phyloP scores from a whole-genome alignment of 35 echinoderm and acorn worm species.

The Nesometra sesokonis region DNA sequence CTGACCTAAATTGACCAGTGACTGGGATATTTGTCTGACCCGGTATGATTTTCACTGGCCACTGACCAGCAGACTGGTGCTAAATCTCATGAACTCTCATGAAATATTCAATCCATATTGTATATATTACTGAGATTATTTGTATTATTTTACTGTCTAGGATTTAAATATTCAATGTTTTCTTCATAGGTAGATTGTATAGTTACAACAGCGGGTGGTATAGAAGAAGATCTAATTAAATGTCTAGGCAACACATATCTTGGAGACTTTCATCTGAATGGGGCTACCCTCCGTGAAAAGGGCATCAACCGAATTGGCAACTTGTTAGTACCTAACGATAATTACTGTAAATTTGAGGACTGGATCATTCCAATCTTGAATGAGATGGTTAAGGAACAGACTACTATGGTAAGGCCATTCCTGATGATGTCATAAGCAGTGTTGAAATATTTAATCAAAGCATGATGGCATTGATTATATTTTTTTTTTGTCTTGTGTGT shows the following conservation, averaged over 20 bases:
- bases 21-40: no score
- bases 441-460: no score
- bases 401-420: constrained; percentile 67
- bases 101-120: no score
- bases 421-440: no score
- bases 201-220: constrained; percentile 77
- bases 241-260: constrained; percentile 66
- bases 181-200: constrained; percentile 74
- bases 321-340: constrained; percentile 80
- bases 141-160: no score
- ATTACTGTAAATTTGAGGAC: constrained; percentile 95
- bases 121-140: no score
- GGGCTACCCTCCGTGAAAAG: constrained; percentile 51
- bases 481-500: no score
- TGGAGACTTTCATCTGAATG: constrained; percentile 67
- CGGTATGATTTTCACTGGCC: no score
- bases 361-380: constrained; percentile 82
- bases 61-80: no score
- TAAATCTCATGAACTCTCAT: no score
- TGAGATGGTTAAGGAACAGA: constrained; percentile 78
- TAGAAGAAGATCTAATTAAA: constrained; percentile 94
- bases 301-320: constrained; percentile 93
- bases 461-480: background rate
- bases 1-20: no score
- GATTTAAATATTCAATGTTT: no score